These are phyloP conservation scores for Suricata suricatta DNA, from an alignment of 2,113 vertebrate species.

Conservation along the genomic window DNA sequence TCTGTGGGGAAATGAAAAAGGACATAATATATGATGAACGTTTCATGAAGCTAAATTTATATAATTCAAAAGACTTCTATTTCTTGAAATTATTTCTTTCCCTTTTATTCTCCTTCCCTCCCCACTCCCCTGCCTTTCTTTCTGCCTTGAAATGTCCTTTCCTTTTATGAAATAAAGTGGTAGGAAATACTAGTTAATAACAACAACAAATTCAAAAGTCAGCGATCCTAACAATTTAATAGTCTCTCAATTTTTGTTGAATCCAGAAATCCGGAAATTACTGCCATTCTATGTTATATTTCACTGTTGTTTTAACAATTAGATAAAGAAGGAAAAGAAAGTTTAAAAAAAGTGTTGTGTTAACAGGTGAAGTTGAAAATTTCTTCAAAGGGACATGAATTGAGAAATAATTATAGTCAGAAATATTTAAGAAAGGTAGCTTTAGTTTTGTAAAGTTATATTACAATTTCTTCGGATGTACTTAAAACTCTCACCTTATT, in stretches of 20 bases:
- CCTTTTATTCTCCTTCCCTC: neutral
- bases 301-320: neutral
- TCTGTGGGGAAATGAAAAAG: constrained; percentile 5
- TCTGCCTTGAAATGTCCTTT: neutral
- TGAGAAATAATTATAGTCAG: neutral
- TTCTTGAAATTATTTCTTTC: neutral
- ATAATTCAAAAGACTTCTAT: neutral
- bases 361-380: neutral
- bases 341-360: constrained; percentile 1
- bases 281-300: neutral
- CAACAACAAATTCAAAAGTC: neutral
- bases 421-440: constrained; percentile 19
- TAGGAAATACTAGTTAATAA: neutral
- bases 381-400: neutral
- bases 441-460: neutral
- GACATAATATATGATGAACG: neutral
- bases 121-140: neutral
- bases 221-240: neutral
- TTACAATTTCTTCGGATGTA: neutral
- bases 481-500: neutral
- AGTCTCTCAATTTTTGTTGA: constrained; percentile 25
- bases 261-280: constrained; percentile 17
- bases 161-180: constrained; percentile 3
- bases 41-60: constrained; percentile 17
- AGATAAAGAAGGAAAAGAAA: neutral